These are phyloP conservation scores for Sinhomidia bicolor DNA, from an alignment of 2,888 invertebrate species.

Conservation along the genomic window DNA sequence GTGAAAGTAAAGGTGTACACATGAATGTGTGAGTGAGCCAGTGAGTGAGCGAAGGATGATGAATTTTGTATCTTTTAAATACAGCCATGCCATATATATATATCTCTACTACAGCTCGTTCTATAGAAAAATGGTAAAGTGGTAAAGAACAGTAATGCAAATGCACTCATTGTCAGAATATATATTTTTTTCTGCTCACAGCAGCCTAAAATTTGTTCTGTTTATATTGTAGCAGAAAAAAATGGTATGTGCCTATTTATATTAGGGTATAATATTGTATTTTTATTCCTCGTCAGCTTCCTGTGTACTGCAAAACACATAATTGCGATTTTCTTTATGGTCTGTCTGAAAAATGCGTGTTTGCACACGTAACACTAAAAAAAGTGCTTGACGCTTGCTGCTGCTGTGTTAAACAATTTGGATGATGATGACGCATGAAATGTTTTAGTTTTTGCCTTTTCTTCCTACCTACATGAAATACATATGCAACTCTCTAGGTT, in stretches of 20 bases:
- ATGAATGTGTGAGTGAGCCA: no score
- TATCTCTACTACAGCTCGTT: no score
- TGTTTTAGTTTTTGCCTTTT: not conserved
- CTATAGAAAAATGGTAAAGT: not conserved
- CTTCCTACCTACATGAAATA: not conserved
- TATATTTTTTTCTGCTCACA: not conserved
- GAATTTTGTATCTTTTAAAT: not conserved
- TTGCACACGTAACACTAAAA: not conserved
- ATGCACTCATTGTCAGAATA: not conserved
- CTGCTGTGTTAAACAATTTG: no score
- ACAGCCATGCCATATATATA: not conserved
- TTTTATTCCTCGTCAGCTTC: not conserved
- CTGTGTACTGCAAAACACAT: not conserved
- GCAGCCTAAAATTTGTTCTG: not conserved
- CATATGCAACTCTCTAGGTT: not conserved
- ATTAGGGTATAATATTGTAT: not conserved
- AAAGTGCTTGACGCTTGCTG: no score
- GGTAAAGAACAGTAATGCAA: not conserved
- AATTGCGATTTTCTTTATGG: not conserved
- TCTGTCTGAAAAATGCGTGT: not conserved
- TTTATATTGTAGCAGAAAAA: not conserved
- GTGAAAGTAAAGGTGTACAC: slow-evolving; percentile 72
- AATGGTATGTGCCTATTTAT: no score
- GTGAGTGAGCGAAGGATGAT: slow-evolving; percentile 33
- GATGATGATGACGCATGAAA: no score